Conservation (phyloP, 2,113 vertebrate species). For the Monarcha castaneiventris region DNA sequence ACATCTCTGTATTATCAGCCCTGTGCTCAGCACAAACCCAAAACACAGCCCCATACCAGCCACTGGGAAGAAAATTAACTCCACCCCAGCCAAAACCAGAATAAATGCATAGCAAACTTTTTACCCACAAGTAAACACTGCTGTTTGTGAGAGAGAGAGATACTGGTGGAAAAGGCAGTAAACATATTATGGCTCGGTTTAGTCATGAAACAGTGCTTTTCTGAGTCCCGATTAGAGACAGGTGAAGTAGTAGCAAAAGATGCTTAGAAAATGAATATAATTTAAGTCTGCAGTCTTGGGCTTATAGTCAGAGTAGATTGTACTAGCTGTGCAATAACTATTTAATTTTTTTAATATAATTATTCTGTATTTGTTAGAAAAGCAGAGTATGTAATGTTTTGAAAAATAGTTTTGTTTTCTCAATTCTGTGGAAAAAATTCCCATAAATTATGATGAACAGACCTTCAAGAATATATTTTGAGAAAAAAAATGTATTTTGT, state of each 20-base stretch:
- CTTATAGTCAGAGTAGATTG: neutral
- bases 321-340: neutral
- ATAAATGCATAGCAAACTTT: neutral
- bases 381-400: fast-evolving
- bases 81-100: neutral
- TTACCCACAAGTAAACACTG: neutral
- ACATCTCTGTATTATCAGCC: neutral
- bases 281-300: neutral
- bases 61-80: neutral
- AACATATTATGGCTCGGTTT: neutral
- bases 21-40: neutral
- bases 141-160: neutral
- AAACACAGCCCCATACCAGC: neutral
- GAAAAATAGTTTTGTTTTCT: neutral
- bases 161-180: neutral
- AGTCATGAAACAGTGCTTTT: neutral
- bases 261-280: neutral
- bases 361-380: neutral
- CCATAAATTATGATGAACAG: neutral
- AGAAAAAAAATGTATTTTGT: neutral
- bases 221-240: neutral
- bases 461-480: neutral
- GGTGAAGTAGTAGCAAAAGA: neutral
- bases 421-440: neutral
- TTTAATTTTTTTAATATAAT: neutral